Conservation (phyloP, 2,113 vertebrate species). For the Hypanus sabinus region DNA sequence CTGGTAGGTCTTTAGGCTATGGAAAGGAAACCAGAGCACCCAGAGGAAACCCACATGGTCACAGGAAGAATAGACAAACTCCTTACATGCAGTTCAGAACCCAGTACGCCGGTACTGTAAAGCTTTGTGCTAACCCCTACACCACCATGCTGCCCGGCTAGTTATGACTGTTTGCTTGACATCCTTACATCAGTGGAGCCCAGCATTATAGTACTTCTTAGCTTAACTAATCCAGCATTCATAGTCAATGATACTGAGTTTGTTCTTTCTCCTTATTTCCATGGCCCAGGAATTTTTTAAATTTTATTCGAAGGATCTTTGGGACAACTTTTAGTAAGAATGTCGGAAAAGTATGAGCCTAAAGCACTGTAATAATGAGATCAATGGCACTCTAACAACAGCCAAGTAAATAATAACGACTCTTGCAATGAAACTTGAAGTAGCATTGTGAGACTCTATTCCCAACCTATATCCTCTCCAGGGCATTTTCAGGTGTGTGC, state of each 20-base stretch:
- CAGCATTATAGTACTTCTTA: neutral
- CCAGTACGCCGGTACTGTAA: too few species aligned
- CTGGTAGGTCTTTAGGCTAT: too few species aligned
- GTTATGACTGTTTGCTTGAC: neutral
- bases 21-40: too few species aligned
- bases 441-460: too few species aligned
- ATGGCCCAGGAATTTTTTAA: neutral
- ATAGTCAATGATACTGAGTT: neutral
- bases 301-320: neutral
- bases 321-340: neutral
- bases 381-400: neutral
- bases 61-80: too few species aligned
- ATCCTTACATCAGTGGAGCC: neutral
- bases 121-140: too few species aligned
- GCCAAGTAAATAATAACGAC: neutral
- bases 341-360: neutral
- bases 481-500: too few species aligned
- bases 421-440: neutral
- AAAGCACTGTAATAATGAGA: neutral
- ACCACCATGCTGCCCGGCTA: too few species aligned
- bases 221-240: neutral
- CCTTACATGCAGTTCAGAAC: too few species aligned
- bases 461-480: too few species aligned
- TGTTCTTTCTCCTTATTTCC: neutral
- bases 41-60: too few species aligned